Evolutionary conservation across 1,140 invertebrate species (phyloP), one percentile per base, ranked within the genome.

Genomic region (Pemphigus obesinymphae): DNA sequence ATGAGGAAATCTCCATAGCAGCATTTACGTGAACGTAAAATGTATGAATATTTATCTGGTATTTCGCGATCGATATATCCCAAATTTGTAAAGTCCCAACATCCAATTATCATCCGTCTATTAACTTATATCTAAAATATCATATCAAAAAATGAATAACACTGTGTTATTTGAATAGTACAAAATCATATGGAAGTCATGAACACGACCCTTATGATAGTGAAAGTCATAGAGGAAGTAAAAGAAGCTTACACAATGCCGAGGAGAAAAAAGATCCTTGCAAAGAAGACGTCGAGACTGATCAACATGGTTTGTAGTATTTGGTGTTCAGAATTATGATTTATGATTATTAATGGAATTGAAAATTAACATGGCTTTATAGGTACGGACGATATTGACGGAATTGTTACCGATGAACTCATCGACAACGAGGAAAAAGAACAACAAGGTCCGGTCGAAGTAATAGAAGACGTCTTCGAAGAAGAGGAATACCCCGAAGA

Each of bases 111-210:
- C n/a, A n/a, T n/a, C n/a, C n/a, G n/a, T n/a, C n/a, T n/a, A n/a
- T n/a, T n/a, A n/a, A n/a, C n/a, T n/a, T n/a, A n/a, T 11, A 45
- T 45, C 10, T 45, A 45, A 45, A 45, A 11, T 11, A 1, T 11
- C 43, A 11, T 11, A 11, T 11, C 5, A 7, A 11, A 11, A 45
- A 53, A 34, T 48, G 10, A 5, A 7, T 29, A 20, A 45, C 15
- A 29, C 4, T 48, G 43, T 29, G 0, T 45, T 29, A n/a, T 73
- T 82, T 84, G 63, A 82, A 23, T 84, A 96, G 95, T 89, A 94
- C 95, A 88, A 95, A 95, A 88, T 97, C 95, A 58, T 96, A 96
- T 85, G 95, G 95, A 83, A 96, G 95, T 87, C 94, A 96, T 88
- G 95, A 96, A 87, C 93, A 96, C 87, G 91, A 93, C 84, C 92